Percentiles rank a stretch among this genome's conserved stretches.
These are phyloP conservation scores for Greenwoodochromis staneri DNA, from an alignment of 2,113 vertebrate species.

Conservation along the genomic window DNA sequence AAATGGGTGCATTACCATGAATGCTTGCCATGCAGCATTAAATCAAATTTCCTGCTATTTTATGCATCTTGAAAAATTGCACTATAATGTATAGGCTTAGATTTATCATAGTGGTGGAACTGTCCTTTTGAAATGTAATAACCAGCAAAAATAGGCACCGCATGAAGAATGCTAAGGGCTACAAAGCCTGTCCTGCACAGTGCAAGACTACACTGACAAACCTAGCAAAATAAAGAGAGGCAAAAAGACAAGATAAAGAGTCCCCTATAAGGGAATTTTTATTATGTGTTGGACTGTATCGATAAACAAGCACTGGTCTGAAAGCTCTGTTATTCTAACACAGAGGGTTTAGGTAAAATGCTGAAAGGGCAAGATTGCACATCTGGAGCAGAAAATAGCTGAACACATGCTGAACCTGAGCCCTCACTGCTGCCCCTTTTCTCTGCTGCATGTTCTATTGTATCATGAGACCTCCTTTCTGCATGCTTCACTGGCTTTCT, in stretches of 20 bases:
- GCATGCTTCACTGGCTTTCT: conserved; percentile 60
- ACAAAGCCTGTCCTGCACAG: not conserved
- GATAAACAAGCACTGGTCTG: not conserved
- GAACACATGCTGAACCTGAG: conserved; percentile 16
- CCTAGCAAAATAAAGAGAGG: not conserved
- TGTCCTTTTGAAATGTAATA: not conserved
- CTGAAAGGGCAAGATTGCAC: conserved; percentile 32
- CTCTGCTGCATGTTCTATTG: conserved; percentile 52
- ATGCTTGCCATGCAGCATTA: not conserved
- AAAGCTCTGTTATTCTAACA: not conserved
- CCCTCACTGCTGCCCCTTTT: conserved; percentile 7
- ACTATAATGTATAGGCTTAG: not conserved
- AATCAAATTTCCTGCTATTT: not conserved
- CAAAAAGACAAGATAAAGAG: not conserved
- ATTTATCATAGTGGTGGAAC: not conserved
- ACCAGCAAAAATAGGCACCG: not conserved
- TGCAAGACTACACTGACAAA: not conserved
- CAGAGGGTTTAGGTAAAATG: conserved; percentile 30
- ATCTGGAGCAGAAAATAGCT: conserved; percentile 30
- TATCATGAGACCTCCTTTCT: conserved; percentile 30
- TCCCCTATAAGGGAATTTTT: not conserved
- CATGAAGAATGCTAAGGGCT: not conserved
- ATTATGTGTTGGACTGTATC: not conserved
- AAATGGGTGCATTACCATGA: not conserved
- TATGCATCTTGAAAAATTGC: not conserved